These are phyloP conservation scores for Lophius piscatorius DNA, from an alignment of 2,113 vertebrate species.

Conservation along the genomic window DNA sequence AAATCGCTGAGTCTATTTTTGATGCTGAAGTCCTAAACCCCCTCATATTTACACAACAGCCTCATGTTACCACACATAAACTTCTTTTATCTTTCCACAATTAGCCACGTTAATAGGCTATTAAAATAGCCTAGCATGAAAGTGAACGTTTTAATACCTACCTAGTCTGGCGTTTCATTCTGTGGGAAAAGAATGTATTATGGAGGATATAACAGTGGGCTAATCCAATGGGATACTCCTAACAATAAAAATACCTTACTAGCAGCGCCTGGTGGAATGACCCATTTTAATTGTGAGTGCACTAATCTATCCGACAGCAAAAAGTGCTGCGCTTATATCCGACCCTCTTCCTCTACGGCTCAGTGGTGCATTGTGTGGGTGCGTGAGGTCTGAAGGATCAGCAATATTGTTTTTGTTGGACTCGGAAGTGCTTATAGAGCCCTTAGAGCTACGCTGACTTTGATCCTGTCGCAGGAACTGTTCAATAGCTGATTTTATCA, in stretches of 20 bases:
- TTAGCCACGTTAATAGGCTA: slow-evolving; percentile 50
- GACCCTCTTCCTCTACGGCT: slow-evolving; percentile 64
- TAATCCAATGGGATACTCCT: slow-evolving; percentile 68
- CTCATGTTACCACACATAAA: slow-evolving; percentile 13
- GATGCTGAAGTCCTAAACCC: slow-evolving; percentile 2
- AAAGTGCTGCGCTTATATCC: slow-evolving; percentile 63
- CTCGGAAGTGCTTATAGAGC: slow-evolving; percentile 61
- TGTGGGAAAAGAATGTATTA: slow-evolving; percentile 40
- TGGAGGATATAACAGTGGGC: slow-evolving; percentile 39
- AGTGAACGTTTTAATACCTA: slow-evolving; percentile 41
- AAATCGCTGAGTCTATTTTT: slow-evolving; percentile 13
- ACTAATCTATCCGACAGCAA: slow-evolving; percentile 66
- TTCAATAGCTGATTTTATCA: slow-evolving; percentile 35
- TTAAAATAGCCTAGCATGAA: slow-evolving; percentile 43
- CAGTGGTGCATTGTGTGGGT: slow-evolving; percentile 68
- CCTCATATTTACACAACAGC: slow-evolving; percentile 12
- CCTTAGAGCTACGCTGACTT: slow-evolving; percentile 38
- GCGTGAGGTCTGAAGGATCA: slow-evolving; percentile 67
- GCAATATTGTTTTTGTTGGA: slow-evolving; percentile 73
- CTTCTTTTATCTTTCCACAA: slow-evolving; percentile 25
- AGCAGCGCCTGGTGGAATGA: slow-evolving; percentile 58
- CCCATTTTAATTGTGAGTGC: slow-evolving; percentile 72
- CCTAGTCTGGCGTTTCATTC: slow-evolving; percentile 32
- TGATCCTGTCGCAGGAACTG: slow-evolving; percentile 34
- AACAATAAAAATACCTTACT: slow-evolving; percentile 74